Percentiles rank a stretch among this genome's conserved stretches.
phyloP scores from a whole-genome alignment of 2,113 vertebrate genomes.

The Nyctereutes procyonoides region DNA sequence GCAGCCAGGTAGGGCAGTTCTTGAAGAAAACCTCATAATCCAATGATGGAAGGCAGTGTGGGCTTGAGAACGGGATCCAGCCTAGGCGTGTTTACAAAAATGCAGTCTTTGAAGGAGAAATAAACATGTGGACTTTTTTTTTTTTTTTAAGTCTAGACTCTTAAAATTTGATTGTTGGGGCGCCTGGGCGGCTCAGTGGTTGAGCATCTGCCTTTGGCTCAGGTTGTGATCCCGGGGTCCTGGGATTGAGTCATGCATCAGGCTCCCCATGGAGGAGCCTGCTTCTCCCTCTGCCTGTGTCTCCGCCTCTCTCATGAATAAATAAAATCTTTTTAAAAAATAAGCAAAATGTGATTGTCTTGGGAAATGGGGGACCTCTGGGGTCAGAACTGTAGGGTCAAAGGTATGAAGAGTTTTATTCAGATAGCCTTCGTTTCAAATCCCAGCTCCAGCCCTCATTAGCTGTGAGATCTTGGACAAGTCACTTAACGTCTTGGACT shows the following conservation, averaged over 20 bases:
- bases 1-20: neutral
- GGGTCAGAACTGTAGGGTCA: neutral
- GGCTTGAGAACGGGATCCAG: neutral
- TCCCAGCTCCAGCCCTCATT: neutral
- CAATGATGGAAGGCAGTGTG: neutral
- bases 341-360: neutral
- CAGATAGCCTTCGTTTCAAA: neutral
- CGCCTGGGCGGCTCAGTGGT: too few relatives aligned
- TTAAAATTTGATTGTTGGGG: too few relatives aligned
- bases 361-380: neutral
- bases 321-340: too few relatives aligned
- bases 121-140: too few relatives aligned
- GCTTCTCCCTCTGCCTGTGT: too few relatives aligned
- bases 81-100: neutral
- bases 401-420: neutral
- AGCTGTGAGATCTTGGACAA: neutral
- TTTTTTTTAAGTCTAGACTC: neutral
- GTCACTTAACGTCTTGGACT: neutral
- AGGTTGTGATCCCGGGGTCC: too few relatives aligned
- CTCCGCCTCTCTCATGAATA: too few relatives aligned
- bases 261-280: too few relatives aligned
- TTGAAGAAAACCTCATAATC: neutral
- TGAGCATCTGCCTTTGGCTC: too few relatives aligned
- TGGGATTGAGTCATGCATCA: too few relatives aligned
- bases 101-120: neutral